Base-by-base conservation (phyloP, 1,140 invertebrate genomes). In the Varroa destructor region DNA sequence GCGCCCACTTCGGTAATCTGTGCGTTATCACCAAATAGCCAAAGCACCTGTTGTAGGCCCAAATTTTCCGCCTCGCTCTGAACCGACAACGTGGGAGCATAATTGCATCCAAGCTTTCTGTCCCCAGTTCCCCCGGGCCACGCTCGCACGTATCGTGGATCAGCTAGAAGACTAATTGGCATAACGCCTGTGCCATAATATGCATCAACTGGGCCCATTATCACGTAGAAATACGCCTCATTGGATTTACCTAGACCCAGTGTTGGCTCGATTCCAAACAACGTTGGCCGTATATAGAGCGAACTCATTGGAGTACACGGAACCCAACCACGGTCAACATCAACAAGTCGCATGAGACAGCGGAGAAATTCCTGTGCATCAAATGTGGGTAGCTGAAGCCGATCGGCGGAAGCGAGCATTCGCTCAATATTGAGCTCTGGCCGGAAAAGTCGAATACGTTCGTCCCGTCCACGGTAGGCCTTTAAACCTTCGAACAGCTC, bases 401-500 rank as follows among this genome's bases (percentile, higher is more conserved):
- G 83, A 72, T 85, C 77, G 3, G 96, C 92, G 14, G 92, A 89
- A 56, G 81, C 77, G 75, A 91, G 87, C 90, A 99, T 91, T 74
- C 97, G 83, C 73, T 87, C 84, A 89, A 99, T 93, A 79, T 99
- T 99, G 76, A 93, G 81, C 56, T 96, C 88, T 2, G 95, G 95
- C 71, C 97, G 85, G 80, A 99, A 99, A 74, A 99, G 80, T 74
- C 93, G 83, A 71, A 99, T 91, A 82, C 88, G 89, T 64, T 89
- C 89, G 81, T 98, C 94, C 4, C 86, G 82, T 25, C 93, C 92
- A 77, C 92, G 85, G 78, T 92, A 98, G 0, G 94, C 94, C 82
- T 99, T 99, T 86, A 98, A 87, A 58, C 96, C 96, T 86, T 99
- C 96, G 78, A 99, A 99, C 72, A 98, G 81, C 92, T 93, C 89